Percentiles rank a stretch among this genome's conserved stretches.
Evolutionary conservation across 2,797 vertebrate genomes (phyloP).

Genomic region (Pelochelys cantorii): DNA sequence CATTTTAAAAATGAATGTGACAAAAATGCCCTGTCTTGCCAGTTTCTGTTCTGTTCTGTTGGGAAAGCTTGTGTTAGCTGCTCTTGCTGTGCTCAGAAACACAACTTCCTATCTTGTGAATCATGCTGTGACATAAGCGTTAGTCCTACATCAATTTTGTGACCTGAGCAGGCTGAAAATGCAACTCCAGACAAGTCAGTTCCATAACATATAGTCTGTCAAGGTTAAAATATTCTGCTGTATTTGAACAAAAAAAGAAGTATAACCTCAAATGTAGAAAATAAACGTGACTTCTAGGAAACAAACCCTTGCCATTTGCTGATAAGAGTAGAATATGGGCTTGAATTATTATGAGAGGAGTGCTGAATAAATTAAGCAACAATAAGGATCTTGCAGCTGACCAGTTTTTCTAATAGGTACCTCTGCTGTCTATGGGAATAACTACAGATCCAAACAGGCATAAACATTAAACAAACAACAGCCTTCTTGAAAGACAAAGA

Average conservation of each 20-base stretch:
- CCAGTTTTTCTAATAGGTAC: background rate
- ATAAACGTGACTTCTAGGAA: accelerated
- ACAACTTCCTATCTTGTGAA: slow-evolving; percentile 34
- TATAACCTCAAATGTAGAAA: background rate
- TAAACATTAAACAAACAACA: slow-evolving; percentile 4
- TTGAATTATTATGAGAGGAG: slow-evolving; percentile 5
- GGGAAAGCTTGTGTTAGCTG: slow-evolving; percentile 17
- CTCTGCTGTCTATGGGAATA: slow-evolving; percentile 13
- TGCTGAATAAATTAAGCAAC: slow-evolving; percentile 40
- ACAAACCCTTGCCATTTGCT: slow-evolving; percentile 24
- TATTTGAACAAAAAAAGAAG: slow-evolving; percentile 5
- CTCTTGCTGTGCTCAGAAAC: background rate
- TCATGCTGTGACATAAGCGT: background rate
- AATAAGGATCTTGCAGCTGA: slow-evolving; percentile 17
- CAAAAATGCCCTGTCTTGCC: slow-evolving; percentile 37
- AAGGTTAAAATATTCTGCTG: background rate
- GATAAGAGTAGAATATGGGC: background rate
- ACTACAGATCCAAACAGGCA: slow-evolving; percentile 20
- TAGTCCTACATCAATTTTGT: background rate
- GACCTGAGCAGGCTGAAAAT: background rate
- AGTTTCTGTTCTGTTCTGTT: background rate
- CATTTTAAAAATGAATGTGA: slow-evolving; percentile 60
- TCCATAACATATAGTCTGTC: background rate
- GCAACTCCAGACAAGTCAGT: slow-evolving; percentile 16
- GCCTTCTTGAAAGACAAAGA: slow-evolving; percentile 49